Conservation (phyloP, 1,140 invertebrate species). For the Drosophila persimilis region DNA sequence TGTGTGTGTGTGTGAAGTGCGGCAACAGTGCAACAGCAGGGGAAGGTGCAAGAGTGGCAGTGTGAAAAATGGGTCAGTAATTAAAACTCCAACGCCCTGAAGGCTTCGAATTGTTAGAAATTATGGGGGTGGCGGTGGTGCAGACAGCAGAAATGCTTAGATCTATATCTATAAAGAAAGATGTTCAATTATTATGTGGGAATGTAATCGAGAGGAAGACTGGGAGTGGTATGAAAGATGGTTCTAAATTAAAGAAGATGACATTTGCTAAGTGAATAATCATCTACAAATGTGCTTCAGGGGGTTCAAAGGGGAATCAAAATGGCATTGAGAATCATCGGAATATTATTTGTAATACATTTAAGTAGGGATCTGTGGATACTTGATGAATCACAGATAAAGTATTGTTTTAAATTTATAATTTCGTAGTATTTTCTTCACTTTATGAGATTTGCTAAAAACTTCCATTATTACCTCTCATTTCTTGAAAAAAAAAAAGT, state of each 20-base stretch:
- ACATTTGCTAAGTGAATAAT: slow-evolving; percentile 20
- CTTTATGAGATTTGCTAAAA: too few species aligned
- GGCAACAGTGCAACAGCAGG: slow-evolving; percentile 35
- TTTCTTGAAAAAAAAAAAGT: too few species aligned
- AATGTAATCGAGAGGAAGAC: too few species aligned
- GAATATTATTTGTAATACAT: too few species aligned
- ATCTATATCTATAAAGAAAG: slow-evolving; percentile 1
- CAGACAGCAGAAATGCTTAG: neutral
- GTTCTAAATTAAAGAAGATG: slow-evolving; percentile 1
- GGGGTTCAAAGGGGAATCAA: neutral
- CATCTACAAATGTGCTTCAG: neutral
- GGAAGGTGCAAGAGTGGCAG: neutral
- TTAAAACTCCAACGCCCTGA: slow-evolving; percentile 54
- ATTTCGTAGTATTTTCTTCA: too few species aligned
- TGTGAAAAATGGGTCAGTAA: slow-evolving; percentile 48
- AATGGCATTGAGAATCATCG: neutral
- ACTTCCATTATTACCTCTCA: too few species aligned
- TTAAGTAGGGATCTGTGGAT: too few species aligned
- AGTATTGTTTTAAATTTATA: too few species aligned
- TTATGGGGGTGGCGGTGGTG: neutral
- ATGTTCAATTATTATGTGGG: slow-evolving; percentile 12
- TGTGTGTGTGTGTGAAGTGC: slow-evolving; percentile 7
- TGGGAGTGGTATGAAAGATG: too few species aligned
- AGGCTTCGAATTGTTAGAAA: slow-evolving; percentile 41
- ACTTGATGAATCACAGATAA: too few species aligned